Conservation (phyloP, 2,797 vertebrate species). For the Manis pentadactyla region DNA sequence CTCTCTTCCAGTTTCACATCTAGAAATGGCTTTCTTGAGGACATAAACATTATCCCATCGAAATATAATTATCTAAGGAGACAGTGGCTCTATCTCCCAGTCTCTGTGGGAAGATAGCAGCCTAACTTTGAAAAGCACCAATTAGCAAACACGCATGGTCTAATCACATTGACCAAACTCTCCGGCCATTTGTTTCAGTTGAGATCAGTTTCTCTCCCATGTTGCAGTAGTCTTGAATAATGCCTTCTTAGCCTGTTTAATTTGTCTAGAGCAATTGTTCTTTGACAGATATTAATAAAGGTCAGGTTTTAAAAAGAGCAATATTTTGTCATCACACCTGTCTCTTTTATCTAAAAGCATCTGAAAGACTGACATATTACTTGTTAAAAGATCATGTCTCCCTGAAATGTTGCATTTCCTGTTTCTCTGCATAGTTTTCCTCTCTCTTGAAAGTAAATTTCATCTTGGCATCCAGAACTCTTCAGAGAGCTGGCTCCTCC, state of each 20-base stretch:
- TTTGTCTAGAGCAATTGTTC: neutral
- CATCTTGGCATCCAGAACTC: neutral
- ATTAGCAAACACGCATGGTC: neutral
- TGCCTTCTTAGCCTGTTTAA: neutral
- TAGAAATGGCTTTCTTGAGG: neutral
- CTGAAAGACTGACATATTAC: neutral
- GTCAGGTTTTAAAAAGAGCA: constrained; percentile 36
- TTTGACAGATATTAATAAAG: neutral
- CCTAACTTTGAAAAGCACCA: neutral
- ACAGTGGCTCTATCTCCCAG: neutral
- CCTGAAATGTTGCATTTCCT: neutral
- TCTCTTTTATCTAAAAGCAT: constrained; percentile 71
- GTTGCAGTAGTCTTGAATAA: neutral
- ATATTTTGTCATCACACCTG: constrained; percentile 76
- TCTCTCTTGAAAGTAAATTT: neutral
- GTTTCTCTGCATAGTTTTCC: neutral
- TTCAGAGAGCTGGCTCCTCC: neutral
- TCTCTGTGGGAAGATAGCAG: neutral
- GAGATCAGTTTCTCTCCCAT: neutral
- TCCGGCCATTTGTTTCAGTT: neutral
- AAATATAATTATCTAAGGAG: neutral
- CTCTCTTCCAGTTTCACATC: neutral
- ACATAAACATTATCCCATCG: neutral
- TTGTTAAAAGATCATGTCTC: constrained; percentile 63
- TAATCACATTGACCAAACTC: neutral